Evolutionary conservation across 2,797 vertebrate genomes (phyloP).

Genomic region (Hippopotamyrus pictus): DNA sequence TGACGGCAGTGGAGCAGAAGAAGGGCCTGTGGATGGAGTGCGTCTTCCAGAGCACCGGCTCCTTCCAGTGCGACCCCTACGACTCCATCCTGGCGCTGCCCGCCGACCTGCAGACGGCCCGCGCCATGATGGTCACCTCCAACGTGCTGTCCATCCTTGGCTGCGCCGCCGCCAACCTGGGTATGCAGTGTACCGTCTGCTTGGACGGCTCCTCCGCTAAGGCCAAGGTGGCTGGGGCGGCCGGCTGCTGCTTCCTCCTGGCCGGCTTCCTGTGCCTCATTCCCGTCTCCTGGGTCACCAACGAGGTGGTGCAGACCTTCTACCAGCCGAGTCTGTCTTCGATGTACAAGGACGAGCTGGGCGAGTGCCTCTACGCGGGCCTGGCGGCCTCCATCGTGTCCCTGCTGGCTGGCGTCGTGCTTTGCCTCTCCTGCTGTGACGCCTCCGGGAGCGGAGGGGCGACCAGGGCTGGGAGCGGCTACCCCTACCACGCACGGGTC

Average conservation of each 20-base stretch:
- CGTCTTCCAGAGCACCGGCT: conserved; percentile 84
- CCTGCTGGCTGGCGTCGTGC: conserved; percentile 74
- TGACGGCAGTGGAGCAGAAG: conserved; percentile 79
- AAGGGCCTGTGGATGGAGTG: conserved; percentile 97
- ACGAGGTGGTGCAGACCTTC: conserved; percentile 83
- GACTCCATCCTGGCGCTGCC: conserved; percentile 84
- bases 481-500: conserved; percentile 53
- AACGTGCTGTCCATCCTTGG: conserved; percentile 71
- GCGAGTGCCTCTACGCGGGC: conserved; percentile 84
- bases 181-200: conserved; percentile 91
- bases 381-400: conserved; percentile 76
- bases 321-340: conserved; percentile 66
- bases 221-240: conserved; percentile 68
- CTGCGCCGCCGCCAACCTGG: conserved; percentile 59
- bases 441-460: conserved; percentile 27
- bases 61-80: conserved; percentile 93
- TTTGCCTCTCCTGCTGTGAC: conserved; percentile 73
- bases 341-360: conserved; percentile 84
- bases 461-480: conserved; percentile 36
- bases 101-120: conserved; percentile 74
- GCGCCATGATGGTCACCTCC: conserved; percentile 90
- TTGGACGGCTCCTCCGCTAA: conserved; percentile 67
- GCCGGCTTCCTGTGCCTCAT: conserved; percentile 81
- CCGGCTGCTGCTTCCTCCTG: conserved; percentile 65
- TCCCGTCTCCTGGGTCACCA: conserved; percentile 84